Conservation (phyloP, 2,888 invertebrate species). For the Coremacera marginata region DNA sequence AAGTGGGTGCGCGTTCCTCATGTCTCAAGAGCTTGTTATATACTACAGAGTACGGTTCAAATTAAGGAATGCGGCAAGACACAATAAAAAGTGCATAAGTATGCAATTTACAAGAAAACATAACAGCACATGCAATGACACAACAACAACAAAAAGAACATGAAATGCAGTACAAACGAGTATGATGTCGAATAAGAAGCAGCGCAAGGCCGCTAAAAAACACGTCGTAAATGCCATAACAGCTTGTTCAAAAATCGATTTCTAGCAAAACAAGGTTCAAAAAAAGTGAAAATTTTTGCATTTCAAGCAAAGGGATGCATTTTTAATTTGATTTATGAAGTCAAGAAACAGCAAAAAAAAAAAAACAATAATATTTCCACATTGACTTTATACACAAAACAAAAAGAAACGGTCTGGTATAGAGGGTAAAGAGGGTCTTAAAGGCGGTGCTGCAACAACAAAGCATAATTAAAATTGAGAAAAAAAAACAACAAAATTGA, state of each 20-base stretch:
- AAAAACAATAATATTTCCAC: not conserved
- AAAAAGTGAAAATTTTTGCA: constrained; percentile 43
- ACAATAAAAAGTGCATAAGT: constrained; percentile 57
- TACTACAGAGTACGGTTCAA: constrained; percentile 51
- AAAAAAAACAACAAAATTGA: not conserved
- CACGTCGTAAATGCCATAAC: not conserved
- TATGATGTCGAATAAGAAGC: constrained; percentile 18
- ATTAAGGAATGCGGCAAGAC: constrained; percentile 13
- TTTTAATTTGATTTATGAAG: constrained; percentile 12
- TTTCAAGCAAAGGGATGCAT: not conserved
- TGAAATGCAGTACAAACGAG: not conserved
- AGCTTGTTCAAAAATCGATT: constrained; percentile 36
- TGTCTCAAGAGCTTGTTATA: constrained; percentile 68
- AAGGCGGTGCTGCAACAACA: not conserved
- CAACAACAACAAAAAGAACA: not conserved
- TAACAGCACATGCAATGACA: constrained; percentile 20
- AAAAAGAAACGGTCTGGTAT: not conserved
- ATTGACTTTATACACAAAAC: not conserved
- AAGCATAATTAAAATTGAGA: constrained; percentile 39
- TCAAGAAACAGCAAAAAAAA: not conserved
- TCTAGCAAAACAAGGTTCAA: constrained; percentile 36
- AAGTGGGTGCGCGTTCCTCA: constrained; percentile 66
- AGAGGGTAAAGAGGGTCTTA: not conserved
- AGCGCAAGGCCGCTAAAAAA: constrained; percentile 34
- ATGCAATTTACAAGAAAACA: constrained; percentile 54